Base-by-base conservation (phyloP, 2,797 vertebrate species). In the Oryzias sinensis region DNA sequence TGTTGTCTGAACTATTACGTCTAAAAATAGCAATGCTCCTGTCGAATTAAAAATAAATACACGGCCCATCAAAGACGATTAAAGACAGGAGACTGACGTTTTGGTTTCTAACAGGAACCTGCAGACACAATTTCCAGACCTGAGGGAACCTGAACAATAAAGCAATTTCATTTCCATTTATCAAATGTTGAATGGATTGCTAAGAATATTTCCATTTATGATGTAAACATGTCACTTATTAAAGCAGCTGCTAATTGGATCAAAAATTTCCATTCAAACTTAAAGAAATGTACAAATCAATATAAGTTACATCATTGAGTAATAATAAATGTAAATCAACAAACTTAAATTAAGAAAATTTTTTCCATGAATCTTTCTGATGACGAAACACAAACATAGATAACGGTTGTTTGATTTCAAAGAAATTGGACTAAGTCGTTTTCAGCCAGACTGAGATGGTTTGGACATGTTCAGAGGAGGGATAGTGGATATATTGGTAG, bases 21-120 rank as follows among this genome's bases (percentile, higher is more conserved):
- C 87, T 90, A 92, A 93, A 93, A 91, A 92, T 92, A 92, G 67
- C 80, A 45, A 51, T 49, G 67, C 51, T 48, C 78, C 87, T 89
- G 89, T 90, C 90, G 90, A 90, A 90, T 89, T 89, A 91, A 92
- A 93, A 91, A 91, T 91, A 91, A 89, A 90, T 82, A 77, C 42
- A 33, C 70, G 71, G 65, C 56, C 65, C 67, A 66, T 64, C 54
- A 48, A 59, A 56, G 53, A 60, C 65, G 70, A 88, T 81, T 65
- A 84, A 78, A 81, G 53, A 87, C 67, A 65, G 43, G 60, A 68
- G 76, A 65, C 65, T 63, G 79, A 83, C 69, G 25, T 48, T 74
- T 72, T 65, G 44, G 73, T 64, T 62, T 68, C 52, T 63, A 70
- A 67, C 58, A 60, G 72, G 46, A 72, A 70, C 56, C 74, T 76